phyloP scores from a whole-genome alignment of 2,113 vertebrate genomes.

The Cephalopholis sonnerati region DNA sequence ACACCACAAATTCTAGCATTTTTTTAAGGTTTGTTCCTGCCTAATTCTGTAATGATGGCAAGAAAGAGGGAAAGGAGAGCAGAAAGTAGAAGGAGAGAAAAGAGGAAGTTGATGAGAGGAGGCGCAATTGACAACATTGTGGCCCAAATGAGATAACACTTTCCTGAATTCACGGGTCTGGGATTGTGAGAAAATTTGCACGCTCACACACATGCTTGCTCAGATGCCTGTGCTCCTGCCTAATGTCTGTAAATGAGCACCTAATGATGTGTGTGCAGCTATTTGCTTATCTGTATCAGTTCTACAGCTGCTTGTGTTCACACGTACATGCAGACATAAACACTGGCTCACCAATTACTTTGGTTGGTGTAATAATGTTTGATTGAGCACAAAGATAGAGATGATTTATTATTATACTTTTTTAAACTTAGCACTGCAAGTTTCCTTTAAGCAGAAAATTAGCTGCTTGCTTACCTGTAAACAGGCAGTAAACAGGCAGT shows the following conservation, averaged over 20 bases:
- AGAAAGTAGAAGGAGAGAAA: neutral
- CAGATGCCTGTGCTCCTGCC: conserved; percentile 5
- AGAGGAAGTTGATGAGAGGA: neutral
- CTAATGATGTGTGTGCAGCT: conserved; percentile 77
- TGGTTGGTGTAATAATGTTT: neutral
- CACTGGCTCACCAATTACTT: neutral
- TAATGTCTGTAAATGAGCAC: conserved; percentile 72
- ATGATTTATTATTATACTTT: conserved; percentile 28
- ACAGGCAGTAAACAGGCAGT: neutral
- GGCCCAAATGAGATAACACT: neutral
- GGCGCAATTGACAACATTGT: too few relatives aligned
- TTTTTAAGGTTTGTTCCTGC: neutral
- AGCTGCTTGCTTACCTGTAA: neutral
- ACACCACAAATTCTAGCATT: neutral
- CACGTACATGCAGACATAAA: conserved; percentile 32
- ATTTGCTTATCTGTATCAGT: conserved; percentile 71
- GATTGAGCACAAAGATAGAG: conserved; percentile 3
- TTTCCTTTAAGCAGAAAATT: neutral
- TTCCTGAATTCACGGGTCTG: neutral
- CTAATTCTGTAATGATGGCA: neutral
- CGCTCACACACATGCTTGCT: neutral
- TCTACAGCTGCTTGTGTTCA: conserved; percentile 72
- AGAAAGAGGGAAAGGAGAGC: too few relatives aligned
- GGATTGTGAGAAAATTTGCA: neutral
- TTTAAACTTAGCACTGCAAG: neutral